These are phyloP conservation scores for Acanthurus leucopareius DNA, from an alignment of 2,797 vertebrate species.

Conservation along the genomic window DNA sequence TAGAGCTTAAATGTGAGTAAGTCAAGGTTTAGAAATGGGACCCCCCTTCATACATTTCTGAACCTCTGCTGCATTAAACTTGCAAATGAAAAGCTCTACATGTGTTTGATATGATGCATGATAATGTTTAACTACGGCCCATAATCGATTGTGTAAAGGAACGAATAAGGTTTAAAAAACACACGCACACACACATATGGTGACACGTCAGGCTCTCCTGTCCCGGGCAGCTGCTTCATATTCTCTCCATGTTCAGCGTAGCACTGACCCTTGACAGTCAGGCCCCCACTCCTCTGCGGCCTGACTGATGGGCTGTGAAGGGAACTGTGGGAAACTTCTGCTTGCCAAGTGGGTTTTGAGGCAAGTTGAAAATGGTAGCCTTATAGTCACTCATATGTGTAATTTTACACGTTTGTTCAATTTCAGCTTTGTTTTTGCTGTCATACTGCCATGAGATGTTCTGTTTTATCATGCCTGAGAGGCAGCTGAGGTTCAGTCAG, in stretches of 20 bases:
- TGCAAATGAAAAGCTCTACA: not conserved
- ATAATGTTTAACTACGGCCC: slow-evolving; percentile 33
- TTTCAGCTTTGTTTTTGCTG: slow-evolving; percentile 56
- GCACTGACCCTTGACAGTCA: slow-evolving; percentile 74
- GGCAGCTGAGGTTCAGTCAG: slow-evolving; percentile 30
- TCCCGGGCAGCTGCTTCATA: slow-evolving; percentile 78
- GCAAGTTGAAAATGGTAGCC: slow-evolving; percentile 68
- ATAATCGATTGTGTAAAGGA: slow-evolving; percentile 25
- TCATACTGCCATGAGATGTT: slow-evolving; percentile 41
- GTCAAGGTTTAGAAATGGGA: not conserved
- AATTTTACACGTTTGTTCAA: slow-evolving; percentile 72
- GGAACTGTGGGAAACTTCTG: slow-evolving; percentile 74
- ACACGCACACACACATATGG: slow-evolving; percentile 34
- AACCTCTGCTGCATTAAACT: not conserved
- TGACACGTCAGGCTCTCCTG: slow-evolving; percentile 49
- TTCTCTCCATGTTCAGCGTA: slow-evolving; percentile 69
- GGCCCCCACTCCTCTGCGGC: slow-evolving; percentile 61
- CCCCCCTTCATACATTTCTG: not conserved
- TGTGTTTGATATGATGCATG: slow-evolving; percentile 9
- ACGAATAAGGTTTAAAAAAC: slow-evolving; percentile 24
- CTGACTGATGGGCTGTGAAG: slow-evolving; percentile 80
- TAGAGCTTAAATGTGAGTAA: not conserved
- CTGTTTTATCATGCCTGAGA: slow-evolving; percentile 27
- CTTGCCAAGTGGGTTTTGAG: slow-evolving; percentile 79
- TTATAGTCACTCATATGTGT: slow-evolving; percentile 68